Evolutionary conservation across 2,797 vertebrate species (phyloP).

Genomic region (Bovichtus diacanthus): DNA sequence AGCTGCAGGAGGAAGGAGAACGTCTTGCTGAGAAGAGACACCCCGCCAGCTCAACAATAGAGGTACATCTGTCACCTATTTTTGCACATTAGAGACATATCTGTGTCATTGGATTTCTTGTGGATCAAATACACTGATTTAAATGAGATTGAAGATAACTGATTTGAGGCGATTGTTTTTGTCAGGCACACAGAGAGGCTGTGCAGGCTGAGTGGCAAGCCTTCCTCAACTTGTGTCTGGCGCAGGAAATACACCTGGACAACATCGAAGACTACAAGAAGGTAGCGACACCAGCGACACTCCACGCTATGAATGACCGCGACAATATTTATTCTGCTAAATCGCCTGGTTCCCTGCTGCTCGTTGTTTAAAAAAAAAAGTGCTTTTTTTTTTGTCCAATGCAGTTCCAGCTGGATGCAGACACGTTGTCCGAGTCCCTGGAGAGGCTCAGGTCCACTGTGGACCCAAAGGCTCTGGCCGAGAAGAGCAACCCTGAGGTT

Average conservation of each 20-base stretch:
- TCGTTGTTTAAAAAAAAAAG: neutral
- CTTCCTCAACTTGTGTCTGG: slow-evolving; percentile 93
- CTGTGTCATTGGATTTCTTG: neutral
- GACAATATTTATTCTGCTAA: neutral
- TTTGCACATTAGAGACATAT: neutral
- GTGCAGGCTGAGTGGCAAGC: slow-evolving; percentile 91
- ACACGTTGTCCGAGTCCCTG: slow-evolving; percentile 86
- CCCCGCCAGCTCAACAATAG: slow-evolving; percentile 85
- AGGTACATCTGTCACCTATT: slow-evolving; percentile 73
- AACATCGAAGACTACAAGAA: slow-evolving; percentile 89
- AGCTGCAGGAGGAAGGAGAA: slow-evolving; percentile 86
- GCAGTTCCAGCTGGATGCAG: slow-evolving; percentile 93
- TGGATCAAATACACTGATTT: neutral
- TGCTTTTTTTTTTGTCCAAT: slow-evolving; percentile 11
- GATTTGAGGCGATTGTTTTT: neutral
- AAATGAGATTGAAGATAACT: neutral
- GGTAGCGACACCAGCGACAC: slow-evolving; percentile 84
- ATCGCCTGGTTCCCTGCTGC: neutral
- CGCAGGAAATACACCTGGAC: slow-evolving; percentile 92
- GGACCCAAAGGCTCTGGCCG: slow-evolving; percentile 83
- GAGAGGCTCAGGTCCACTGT: slow-evolving; percentile 85
- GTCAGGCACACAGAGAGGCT: slow-evolving; percentile 87
- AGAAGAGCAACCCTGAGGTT: slow-evolving; percentile 85
- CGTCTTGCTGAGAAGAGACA: slow-evolving; percentile 86
- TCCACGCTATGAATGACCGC: neutral